Conservation (phyloP, 2,797 vertebrate species). For the Tolypeutes matacus region DNA sequence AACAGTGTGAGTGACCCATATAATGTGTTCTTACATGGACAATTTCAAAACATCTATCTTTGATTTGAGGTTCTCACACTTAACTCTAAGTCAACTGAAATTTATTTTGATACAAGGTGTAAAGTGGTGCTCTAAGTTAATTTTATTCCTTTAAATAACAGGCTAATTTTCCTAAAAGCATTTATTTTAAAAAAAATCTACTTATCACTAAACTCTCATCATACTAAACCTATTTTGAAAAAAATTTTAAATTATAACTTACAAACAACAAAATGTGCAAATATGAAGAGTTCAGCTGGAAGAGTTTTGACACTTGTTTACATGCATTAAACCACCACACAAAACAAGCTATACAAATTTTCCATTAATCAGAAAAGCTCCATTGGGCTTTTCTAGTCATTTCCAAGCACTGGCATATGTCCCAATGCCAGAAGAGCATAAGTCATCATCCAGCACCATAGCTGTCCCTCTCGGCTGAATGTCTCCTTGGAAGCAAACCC, state of each 20-base stretch:
- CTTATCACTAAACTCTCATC: conserved; percentile 38
- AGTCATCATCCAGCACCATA: no score
- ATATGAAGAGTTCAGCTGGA: conserved; percentile 17
- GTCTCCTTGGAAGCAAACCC: no score
- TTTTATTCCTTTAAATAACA: conserved; percentile 59
- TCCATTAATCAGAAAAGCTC: conserved; percentile 24
- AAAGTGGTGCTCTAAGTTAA: conserved; percentile 64
- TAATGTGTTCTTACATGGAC: background rate
- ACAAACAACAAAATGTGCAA: conserved; percentile 46
- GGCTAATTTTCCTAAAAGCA: conserved; percentile 17
- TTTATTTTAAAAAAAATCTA: conserved; percentile 13
- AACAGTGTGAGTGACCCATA: conserved; percentile 48
- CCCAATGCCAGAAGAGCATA: no score
- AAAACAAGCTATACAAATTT: background rate
- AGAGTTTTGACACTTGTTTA: background rate
- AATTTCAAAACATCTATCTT: conserved; percentile 65
- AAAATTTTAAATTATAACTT: conserved; percentile 12
- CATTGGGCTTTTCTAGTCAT: background rate
- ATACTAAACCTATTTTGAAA: background rate
- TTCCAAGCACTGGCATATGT: background rate
- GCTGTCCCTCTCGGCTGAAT: no score
- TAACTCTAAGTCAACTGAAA: conserved; percentile 66
- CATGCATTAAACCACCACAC: background rate
- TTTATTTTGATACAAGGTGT: conserved; percentile 69
- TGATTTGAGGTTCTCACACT: conserved; percentile 63